phyloP scores from a whole-genome alignment of 2,797 vertebrate species.

The Bryconaethiops microstoma region DNA sequence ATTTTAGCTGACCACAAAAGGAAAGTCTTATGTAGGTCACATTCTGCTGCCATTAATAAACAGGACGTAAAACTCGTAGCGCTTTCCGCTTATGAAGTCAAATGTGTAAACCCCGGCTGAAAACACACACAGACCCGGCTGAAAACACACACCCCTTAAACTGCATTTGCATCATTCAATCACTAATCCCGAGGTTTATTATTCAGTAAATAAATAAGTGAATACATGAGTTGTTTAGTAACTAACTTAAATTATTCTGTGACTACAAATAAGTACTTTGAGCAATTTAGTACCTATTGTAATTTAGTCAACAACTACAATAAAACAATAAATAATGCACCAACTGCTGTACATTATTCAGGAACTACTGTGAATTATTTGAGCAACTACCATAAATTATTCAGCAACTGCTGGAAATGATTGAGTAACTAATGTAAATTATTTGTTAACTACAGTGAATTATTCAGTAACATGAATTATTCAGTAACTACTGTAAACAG shows the following conservation, averaged over 20 bases:
- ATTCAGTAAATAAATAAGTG: neutral
- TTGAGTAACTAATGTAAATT: neutral
- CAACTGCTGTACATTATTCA: neutral
- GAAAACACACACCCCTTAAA: neutral
- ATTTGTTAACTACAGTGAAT: neutral
- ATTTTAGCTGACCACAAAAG: neutral
- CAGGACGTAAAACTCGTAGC: neutral
- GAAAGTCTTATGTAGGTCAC: conserved; percentile 30
- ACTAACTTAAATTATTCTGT: neutral
- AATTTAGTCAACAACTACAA: too few species aligned
- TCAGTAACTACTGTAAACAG: too few species aligned
- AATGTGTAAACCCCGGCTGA: neutral
- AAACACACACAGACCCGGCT: neutral
- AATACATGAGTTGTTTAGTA: neutral
- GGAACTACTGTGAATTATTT: neutral
- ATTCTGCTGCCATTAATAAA: neutral
- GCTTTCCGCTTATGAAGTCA: neutral
- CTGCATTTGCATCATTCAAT: neutral
- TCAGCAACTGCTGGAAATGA: neutral
- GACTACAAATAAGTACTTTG: neutral
- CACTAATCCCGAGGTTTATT: neutral
- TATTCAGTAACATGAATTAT: neutral
- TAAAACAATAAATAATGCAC: neutral
- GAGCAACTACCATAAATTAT: neutral
- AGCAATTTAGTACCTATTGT: neutral